These are phyloP conservation scores for Drosophila nigromelanica DNA, from an alignment of 1,140 invertebrate species.

Conservation along the genomic window DNA sequence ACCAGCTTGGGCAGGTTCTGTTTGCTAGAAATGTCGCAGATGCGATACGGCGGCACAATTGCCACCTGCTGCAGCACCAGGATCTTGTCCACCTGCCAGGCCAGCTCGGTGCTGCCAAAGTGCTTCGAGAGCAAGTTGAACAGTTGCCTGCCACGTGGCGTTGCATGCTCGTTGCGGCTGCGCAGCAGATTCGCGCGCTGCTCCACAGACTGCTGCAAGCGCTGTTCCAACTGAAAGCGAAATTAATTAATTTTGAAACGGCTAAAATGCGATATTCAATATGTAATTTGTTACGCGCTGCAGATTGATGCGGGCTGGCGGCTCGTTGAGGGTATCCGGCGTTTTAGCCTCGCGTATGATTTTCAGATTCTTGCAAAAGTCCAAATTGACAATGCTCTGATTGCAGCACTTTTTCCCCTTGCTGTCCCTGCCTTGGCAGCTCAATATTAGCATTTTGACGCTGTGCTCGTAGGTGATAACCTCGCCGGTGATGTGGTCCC, in stretches of 20 bases:
- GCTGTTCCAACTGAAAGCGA: constrained; percentile 43
- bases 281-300: too few species aligned
- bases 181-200: constrained; percentile 10
- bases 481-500: constrained; percentile 41
- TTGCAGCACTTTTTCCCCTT: constrained; percentile 3
- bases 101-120: constrained; percentile 25
- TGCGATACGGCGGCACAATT: constrained; percentile 42
- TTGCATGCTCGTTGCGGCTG: constrained; percentile 21
- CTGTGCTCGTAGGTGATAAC: constrained; percentile 40
- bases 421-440: constrained; percentile 8
- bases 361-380: constrained; percentile 47
- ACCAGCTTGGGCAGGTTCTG: constrained; percentile 23
- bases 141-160: constrained; percentile 27
- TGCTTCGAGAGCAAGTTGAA: constrained; percentile 26
- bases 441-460: constrained; percentile 50
- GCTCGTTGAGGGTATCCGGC: neutral
- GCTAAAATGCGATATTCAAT: neutral
- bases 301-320: constrained; percentile 29
- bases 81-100: constrained; percentile 26
- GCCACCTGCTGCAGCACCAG: constrained; percentile 41
- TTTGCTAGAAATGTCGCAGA: constrained; percentile 21
- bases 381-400: constrained; percentile 26
- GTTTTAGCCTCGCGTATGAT: constrained; percentile 41
- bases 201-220: constrained; percentile 18
- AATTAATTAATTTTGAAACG: neutral